Evolutionary conservation across 2,113 vertebrate genomes (phyloP).

Genomic region (Bubo scandiacus): DNA sequence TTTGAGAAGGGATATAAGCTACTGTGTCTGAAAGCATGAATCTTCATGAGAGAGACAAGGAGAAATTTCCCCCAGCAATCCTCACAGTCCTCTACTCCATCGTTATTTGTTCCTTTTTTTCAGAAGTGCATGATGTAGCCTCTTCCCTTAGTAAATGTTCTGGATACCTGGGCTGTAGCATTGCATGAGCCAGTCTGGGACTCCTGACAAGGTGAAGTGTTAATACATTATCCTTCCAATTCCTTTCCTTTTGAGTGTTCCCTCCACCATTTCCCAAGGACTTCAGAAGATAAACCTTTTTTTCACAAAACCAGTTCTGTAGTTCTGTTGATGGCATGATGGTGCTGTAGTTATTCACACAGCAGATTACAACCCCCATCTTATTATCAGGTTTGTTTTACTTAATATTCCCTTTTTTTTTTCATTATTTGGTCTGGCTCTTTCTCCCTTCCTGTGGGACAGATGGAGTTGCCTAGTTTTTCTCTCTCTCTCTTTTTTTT

Average conservation of each 20-base stretch:
- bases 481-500: neutral
- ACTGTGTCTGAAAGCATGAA: neutral
- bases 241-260: neutral
- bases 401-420: neutral
- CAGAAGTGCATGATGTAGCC: fast-evolving
- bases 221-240: neutral
- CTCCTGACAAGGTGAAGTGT: neutral
- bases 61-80: neutral
- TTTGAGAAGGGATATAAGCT: neutral
- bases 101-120: fast-evolving
- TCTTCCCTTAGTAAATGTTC: neutral
- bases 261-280: neutral
- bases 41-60: neutral
- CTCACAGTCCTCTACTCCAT: neutral
- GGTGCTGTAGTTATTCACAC: neutral
- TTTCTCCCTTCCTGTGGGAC: neutral
- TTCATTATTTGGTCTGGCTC: neutral
- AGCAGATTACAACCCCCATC: neutral
- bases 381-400: neutral
- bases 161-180: neutral
- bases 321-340: neutral
- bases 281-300: neutral
- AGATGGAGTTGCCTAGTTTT: neutral
- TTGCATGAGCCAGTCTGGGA: neutral
- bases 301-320: neutral